Evolutionary conservation across 2,113 vertebrate genomes (phyloP).

Genomic region (Archocentrus centrarchus): DNA sequence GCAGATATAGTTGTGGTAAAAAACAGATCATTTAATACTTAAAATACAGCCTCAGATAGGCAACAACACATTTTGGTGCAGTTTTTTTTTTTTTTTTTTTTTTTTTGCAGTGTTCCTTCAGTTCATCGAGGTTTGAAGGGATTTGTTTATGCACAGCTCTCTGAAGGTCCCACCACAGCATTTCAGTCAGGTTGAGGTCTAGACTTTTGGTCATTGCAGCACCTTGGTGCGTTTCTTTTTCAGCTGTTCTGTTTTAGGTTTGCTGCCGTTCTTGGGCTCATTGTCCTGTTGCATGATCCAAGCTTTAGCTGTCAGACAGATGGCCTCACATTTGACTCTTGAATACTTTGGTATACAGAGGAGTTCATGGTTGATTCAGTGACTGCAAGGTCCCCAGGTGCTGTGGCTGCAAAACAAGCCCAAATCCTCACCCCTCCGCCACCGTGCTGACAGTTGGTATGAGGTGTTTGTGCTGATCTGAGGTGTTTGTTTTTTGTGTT

Average conservation of each 20-base stretch:
- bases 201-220: not conserved
- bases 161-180: not conserved
- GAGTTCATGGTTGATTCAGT: not conserved
- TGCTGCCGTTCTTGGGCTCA: not conserved
- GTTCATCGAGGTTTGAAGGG: not conserved
- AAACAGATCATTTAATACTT: not conserved
- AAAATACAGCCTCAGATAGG: no score
- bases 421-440: not conserved
- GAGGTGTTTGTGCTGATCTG: not conserved
- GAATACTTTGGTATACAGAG: not conserved
- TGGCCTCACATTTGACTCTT: not conserved
- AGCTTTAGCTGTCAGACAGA: no score
- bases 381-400: not conserved
- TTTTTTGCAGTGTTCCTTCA: not conserved
- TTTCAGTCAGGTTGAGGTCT: not conserved
- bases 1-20: not conserved
- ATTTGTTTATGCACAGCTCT: not conserved
- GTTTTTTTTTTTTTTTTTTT: not conserved
- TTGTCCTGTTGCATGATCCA: not conserved
- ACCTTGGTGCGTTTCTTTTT: no score
- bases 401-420: not conserved
- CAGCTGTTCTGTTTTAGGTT: not conserved
- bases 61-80: not conserved
- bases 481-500: not conserved
- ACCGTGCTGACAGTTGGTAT: not conserved